A percentile compares a stretch with the other conserved stretches of the same genome.
phyloP scores from a whole-genome alignment of 2,888 invertebrate genomes.

The Coelogynopora nodosa region DNA sequence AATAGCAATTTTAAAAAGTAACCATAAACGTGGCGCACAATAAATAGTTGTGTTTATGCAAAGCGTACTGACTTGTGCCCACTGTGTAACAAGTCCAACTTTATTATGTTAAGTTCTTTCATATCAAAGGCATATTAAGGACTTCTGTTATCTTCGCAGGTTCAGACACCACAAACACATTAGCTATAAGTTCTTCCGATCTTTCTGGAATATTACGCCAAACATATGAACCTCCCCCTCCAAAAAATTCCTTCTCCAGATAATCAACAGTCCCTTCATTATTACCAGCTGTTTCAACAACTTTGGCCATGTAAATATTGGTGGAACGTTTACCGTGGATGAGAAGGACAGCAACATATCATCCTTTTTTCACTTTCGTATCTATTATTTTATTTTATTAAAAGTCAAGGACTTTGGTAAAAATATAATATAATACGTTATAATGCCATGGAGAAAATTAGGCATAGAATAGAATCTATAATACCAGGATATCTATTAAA shows the following conservation, averaged over 20 bases:
- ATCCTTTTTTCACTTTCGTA: conserved; percentile 7
- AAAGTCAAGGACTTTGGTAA: neutral
- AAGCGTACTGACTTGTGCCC: neutral
- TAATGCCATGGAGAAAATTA: neutral
- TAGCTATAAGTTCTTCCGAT: neutral
- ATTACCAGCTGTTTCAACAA: neutral
- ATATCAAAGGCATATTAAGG: neutral
- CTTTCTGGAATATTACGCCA: conserved; percentile 18
- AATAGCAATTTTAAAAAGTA: neutral
- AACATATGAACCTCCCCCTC: neutral
- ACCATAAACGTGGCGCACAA: neutral
- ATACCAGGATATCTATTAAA: too few species aligned
- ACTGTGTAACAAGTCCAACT: neutral
- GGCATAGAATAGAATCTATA: neutral
- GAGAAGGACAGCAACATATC: neutral
- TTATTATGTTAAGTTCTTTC: neutral
- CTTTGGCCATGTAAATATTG: conserved; percentile 1
- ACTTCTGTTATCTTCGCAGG: neutral
- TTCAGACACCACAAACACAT: conserved; percentile 12
- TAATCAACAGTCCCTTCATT: neutral
- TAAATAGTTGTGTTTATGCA: neutral
- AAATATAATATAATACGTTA: neutral
- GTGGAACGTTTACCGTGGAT: neutral
- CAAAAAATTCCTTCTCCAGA: conserved; percentile 16
- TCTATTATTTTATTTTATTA: neutral